Evolutionary conservation across 2,113 vertebrate genomes (phyloP).

Genomic region (zebrafish (Danio rerio)): GRCz12tu NC_133200.1:36808001-36808500

Average conservation of each 20-base stretch:
- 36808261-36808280: constrained; percentile 86
- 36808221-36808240: constrained; percentile 95
- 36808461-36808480: constrained; percentile 93
- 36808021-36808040: no score
- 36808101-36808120: background rate
- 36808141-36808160: constrained; percentile 28
- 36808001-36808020: no score
- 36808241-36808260: constrained; percentile 81
- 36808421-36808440: constrained; percentile 80
- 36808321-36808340: constrained; percentile 82
- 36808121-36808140: background rate
- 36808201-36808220: constrained; percentile 79
- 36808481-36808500: constrained; percentile 91
- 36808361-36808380: constrained; percentile 85
- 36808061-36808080: no score
- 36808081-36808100: no score
- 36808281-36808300: constrained; percentile 85
- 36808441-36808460: constrained; percentile 84
- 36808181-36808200: constrained; percentile 85
- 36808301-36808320: constrained; percentile 80
- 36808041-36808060: no score
- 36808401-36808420: constrained; percentile 76
- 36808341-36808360: constrained; percentile 75
- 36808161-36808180: constrained; percentile 78
- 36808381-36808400: constrained; percentile 86